These are phyloP conservation scores for Perca fluviatilis DNA, from an alignment of 2,113 vertebrate genomes.

Conservation along the genomic window DNA sequence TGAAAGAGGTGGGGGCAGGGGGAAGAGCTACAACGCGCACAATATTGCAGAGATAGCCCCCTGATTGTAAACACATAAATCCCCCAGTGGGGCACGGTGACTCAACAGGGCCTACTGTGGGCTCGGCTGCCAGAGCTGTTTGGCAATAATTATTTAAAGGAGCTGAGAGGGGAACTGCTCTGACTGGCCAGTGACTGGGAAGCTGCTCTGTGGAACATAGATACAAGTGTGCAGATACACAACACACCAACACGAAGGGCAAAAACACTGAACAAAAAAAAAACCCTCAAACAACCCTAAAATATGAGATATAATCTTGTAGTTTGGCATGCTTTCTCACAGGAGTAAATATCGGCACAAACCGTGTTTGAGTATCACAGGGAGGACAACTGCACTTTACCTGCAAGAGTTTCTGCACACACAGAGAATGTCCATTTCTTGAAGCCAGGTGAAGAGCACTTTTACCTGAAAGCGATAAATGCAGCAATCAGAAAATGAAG, in stretches of 20 bases:
- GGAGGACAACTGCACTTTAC: conserved; percentile 76
- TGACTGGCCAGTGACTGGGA: conserved; percentile 13
- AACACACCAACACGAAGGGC: not conserved
- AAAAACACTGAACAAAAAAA: not conserved
- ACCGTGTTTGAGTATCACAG: not conserved
- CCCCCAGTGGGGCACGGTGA: conserved; percentile 54
- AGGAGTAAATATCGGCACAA: not conserved
- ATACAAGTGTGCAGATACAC: not conserved
- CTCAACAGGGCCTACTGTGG: conserved; percentile 63
- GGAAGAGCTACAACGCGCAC: conserved; percentile 26
- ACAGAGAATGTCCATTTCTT: conserved; percentile 92
- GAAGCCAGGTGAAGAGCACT: conserved; percentile 94
- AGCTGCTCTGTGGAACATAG: conserved; percentile 6
- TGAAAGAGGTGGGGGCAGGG: conserved; percentile 19
- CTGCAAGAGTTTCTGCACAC: conserved; percentile 97
- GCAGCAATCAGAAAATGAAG: not conserved
- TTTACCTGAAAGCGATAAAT: conserved; percentile 86
- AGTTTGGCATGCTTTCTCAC: not conserved
- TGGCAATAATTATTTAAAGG: conserved; percentile 58
- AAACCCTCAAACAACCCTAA: not conserved
- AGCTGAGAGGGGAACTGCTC: conserved; percentile 44
- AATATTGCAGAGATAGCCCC: conserved; percentile 56
- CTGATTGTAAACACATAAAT: conserved; percentile 78
- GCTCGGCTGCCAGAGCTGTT: conserved; percentile 44
- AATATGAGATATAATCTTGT: not conserved